A percentile compares a stretch with the other conserved stretches of the same genome.
Conservation (phyloP, 2,797 vertebrate genomes). For the Philypnodon macrostomus region DNA sequence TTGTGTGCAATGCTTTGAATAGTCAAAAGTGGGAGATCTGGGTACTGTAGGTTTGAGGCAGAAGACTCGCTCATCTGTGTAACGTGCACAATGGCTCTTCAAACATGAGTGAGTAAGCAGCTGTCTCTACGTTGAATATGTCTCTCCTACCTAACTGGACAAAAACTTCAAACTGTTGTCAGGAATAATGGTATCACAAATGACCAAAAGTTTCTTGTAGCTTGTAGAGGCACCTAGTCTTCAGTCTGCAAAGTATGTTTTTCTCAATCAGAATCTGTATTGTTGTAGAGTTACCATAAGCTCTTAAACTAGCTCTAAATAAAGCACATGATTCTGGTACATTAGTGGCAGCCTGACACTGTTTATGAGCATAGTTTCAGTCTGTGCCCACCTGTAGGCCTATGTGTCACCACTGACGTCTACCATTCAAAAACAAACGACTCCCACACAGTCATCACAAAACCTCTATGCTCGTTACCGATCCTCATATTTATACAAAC, state of each 20-base stretch:
- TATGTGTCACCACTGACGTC: slow-evolving; percentile 24
- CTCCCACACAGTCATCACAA: slow-evolving; percentile 17
- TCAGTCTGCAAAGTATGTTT: too few relatives aligned
- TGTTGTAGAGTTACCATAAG: too few relatives aligned
- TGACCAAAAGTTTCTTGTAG: too few relatives aligned
- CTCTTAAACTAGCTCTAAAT: not conserved
- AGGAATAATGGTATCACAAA: too few relatives aligned
- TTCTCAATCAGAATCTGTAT: too few relatives aligned
- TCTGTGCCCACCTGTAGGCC: slow-evolving; percentile 10
- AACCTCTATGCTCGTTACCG: slow-evolving; percentile 2
- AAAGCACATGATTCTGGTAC: slow-evolving; percentile 9
- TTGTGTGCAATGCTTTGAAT: slow-evolving; percentile 67
- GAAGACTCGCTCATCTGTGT: slow-evolving; percentile 25
- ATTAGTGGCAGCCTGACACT: slow-evolving; percentile 18
- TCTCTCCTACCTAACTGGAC: too few relatives aligned
- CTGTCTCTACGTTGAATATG: too few relatives aligned
- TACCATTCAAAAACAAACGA: slow-evolving; percentile 20
- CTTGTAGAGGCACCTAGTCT: too few relatives aligned
- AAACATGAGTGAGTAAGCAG: not conserved
- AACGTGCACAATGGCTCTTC: slow-evolving; percentile 19
- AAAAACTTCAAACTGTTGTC: too few relatives aligned
- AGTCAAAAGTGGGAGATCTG: slow-evolving; percentile 14
- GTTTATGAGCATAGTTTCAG: slow-evolving; percentile 28
- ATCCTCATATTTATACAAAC: not conserved
- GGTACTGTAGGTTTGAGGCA: slow-evolving; percentile 38